Evolutionary conservation across 1,140 invertebrate species (phyloP).

Genomic region (Drosophila lacertosa): DNA sequence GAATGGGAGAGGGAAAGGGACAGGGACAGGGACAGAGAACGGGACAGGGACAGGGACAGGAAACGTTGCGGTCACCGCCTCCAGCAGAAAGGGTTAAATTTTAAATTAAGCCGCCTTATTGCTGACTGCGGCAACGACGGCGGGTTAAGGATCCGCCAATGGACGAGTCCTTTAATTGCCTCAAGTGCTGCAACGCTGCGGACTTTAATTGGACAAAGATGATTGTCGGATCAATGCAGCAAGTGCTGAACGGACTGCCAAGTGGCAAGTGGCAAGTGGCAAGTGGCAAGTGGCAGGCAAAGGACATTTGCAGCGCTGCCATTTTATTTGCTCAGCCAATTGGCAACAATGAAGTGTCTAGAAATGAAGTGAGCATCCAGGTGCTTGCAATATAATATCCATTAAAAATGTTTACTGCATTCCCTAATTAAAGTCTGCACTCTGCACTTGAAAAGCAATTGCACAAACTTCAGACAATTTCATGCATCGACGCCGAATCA

Average conservation of each 20-base stretch:
- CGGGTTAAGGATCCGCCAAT: background rate
- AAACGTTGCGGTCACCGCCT: constrained; percentile 72
- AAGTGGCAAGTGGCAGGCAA: background rate
- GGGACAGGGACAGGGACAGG: constrained; percentile 53
- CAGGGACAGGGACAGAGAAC: constrained; percentile 53
- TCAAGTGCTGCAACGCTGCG: constrained; percentile 37
- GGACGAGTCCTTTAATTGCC: constrained; percentile 71
- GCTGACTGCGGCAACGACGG: constrained; percentile 10
- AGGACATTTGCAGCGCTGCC: background rate
- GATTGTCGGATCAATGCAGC: constrained; percentile 56
- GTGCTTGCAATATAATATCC: background rate
- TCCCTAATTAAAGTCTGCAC: background rate
- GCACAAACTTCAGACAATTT: constrained; percentile 32
- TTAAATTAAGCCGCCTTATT: constrained; percentile 72
- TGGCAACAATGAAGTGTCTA: constrained; percentile 4
- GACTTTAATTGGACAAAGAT: constrained; percentile 71
- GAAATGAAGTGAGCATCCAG: constrained; percentile 10
- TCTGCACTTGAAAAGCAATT: constrained; percentile 15
- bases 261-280: background rate
- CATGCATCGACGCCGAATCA: constrained; percentile 22
- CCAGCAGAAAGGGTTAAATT: constrained; percentile 75
- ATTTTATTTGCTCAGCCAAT: constrained; percentile 39
- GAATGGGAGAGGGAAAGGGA: no score
- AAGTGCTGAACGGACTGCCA: constrained; percentile 25
- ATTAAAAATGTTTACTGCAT: constrained; percentile 29